Conservation (phyloP, 2,113 vertebrate genomes). For the Tautogolabrus adspersus region DNA sequence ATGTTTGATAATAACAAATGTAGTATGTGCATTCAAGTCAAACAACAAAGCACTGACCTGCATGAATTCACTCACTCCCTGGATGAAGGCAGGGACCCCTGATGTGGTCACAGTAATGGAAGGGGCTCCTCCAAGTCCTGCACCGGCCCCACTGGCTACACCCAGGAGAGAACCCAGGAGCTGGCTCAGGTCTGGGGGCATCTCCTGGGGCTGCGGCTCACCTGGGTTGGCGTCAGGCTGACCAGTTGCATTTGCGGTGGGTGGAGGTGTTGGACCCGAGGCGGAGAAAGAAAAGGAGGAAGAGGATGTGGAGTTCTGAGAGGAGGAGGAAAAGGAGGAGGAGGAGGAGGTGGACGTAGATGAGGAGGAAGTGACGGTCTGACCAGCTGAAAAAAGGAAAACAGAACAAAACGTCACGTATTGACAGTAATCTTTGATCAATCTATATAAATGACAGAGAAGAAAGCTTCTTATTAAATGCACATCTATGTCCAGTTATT, state of each 20-base stretch:
- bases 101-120: conserved; percentile 90
- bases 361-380: conserved; percentile 55
- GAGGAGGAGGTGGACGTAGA: conserved; percentile 48
- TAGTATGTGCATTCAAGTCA: too few species aligned
- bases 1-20: not conserved
- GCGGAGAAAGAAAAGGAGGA: conserved; percentile 67
- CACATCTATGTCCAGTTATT: too few species aligned
- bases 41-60: conserved; percentile 76
- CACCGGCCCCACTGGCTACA: conserved; percentile 75
- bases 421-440: not conserved
- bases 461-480: not conserved
- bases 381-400: conserved; percentile 58
- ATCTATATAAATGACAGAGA: not conserved
- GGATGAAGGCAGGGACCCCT: conserved; percentile 89
- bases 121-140: conserved; percentile 74
- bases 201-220: conserved; percentile 71
- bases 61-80: conserved; percentile 91
- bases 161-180: conserved; percentile 89
- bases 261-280: conserved; percentile 52
- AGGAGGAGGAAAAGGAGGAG: conserved; percentile 61
- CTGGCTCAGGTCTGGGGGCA: conserved; percentile 81
- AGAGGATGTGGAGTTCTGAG: conserved; percentile 62
- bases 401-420: not conserved
- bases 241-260: conserved; percentile 50
- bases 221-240: conserved; percentile 37